phyloP scores from a whole-genome alignment of 2,797 vertebrate genomes.

The Lepilemur septentrionalis region DNA sequence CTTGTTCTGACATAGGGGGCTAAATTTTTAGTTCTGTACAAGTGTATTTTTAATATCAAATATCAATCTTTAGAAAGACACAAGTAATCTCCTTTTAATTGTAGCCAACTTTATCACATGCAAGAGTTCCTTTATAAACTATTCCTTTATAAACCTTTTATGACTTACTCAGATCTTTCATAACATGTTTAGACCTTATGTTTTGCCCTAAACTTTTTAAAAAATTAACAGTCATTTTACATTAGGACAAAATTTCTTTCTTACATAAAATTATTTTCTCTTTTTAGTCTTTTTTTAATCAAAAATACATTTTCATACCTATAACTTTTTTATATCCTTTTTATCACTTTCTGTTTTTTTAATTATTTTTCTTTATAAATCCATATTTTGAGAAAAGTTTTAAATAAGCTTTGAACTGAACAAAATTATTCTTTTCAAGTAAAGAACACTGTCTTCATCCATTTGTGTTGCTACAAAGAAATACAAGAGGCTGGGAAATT shows the following conservation, averaged over 20 bases:
- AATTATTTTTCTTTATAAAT: background rate
- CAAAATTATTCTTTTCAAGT: background rate
- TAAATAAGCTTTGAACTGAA: background rate
- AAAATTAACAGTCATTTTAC: too few species aligned
- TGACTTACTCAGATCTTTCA: background rate
- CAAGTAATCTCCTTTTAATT: background rate
- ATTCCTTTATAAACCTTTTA: background rate
- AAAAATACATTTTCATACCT: background rate
- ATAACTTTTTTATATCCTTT: background rate
- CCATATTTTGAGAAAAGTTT: background rate
- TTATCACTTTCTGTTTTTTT: background rate
- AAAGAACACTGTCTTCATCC: background rate
- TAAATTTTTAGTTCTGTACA: background rate
- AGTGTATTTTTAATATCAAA: background rate
- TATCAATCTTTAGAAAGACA: background rate
- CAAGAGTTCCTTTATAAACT: background rate
- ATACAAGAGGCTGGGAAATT: too few species aligned
- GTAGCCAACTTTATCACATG: background rate
- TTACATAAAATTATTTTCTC: background rate
- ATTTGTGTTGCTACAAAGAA: too few species aligned
- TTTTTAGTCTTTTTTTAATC: background rate
- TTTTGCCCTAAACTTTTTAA: background rate
- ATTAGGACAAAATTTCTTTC: background rate
- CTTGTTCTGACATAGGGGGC: background rate
- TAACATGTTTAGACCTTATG: background rate